Evolutionary conservation across 2,888 invertebrate species (phyloP), one percentile per base, ranked within the genome.

Genomic region (Doris montereyensis): DNA sequence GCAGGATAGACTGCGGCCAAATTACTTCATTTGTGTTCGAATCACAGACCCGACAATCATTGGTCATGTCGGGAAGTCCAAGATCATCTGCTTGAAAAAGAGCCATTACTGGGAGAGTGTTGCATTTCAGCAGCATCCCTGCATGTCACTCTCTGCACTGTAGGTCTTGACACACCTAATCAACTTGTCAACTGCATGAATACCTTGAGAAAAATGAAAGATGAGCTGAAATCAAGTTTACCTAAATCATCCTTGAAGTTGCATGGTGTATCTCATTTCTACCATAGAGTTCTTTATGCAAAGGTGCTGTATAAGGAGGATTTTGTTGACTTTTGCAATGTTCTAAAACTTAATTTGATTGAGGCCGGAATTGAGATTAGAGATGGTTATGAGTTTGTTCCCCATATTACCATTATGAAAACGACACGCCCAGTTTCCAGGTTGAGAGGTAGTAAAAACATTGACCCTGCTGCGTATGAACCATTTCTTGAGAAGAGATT

Each of bases 331-430:
- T 86, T 92, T 76, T 88, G 87, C 17, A 83, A 90, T 4, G 84
- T 88, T 34, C 70, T 92, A 17, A 87, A 88, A 78, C 80, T 86
- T 13, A 83, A 86, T 82, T 76, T 92, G 24, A 81, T 81, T 17
- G 84, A 87, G 52, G 84, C 84, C 21, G 91, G 90, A 2, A 83
- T 91, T 3, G 87, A 87, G 13, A 88, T 90, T 8, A 86, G 90
- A n/a, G 92, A 92, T 81, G 87, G 86, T 41, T 90, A 89, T 85
- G 91, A 91, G 17, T 92, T 86, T 83, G 88, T 91, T 4, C 92
- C 92, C 2, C 92, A 92, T 83, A 88, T 92, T 87, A 92, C 92
- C 8, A 77, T 92, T 13, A 86, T 92, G 84, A 92, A 92, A 80
- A 84, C 91, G 0, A 88, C 88, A n/a, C 85, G 91, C 8, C 87